phyloP scores from a whole-genome alignment of 2,113 vertebrate species.

The Perca flavescens region DNA sequence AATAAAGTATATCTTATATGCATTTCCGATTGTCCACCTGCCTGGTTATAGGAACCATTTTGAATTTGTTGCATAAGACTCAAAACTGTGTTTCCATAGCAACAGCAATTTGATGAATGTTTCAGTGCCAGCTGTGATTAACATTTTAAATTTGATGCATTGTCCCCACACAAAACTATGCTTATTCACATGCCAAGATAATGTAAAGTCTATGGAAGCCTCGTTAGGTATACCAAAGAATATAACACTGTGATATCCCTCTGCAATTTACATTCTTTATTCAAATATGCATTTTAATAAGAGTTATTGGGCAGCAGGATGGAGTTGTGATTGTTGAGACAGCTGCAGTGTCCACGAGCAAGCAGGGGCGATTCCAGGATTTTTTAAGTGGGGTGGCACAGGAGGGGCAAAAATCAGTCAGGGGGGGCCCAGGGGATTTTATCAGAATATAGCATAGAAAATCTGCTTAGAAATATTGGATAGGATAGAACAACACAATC shows the following conservation, averaged over 20 bases:
- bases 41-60: conserved; percentile 45
- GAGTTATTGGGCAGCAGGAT: neutral
- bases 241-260: neutral
- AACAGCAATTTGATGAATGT: conserved; percentile 67
- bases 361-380: no score
- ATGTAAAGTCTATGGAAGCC: conserved; percentile 1
- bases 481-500: no score
- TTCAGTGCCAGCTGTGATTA: conserved; percentile 43
- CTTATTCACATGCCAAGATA: conserved; percentile 13
- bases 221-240: neutral
- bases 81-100: conserved; percentile 70
- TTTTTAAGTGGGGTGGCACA: no score
- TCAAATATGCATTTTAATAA: neutral
- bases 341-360: neutral
- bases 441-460: no score
- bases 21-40: conserved; percentile 45
- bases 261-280: neutral
- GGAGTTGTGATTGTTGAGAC: neutral
- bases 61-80: conserved; percentile 58
- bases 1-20: neutral
- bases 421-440: no score
- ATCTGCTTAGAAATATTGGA: no score
- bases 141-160: conserved; percentile 51
- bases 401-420: no score
- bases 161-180: conserved; percentile 16